Conservation (phyloP, 2,113 vertebrate species). For the Microcebus ravelobensis region DNA sequence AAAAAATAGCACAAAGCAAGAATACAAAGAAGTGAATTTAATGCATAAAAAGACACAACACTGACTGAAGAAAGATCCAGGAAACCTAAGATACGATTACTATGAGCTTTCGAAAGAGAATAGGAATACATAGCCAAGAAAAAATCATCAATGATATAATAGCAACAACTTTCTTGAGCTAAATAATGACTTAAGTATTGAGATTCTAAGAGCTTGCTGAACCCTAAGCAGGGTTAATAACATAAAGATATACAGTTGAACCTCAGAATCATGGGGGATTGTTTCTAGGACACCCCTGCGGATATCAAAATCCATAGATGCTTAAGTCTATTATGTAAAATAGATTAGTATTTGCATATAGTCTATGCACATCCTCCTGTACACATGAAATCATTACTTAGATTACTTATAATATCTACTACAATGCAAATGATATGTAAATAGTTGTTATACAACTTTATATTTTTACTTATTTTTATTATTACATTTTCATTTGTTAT, state of each 20-base stretch:
- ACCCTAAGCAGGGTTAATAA: background rate
- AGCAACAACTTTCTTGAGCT: background rate
- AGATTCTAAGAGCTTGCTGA: slow-evolving; percentile 11
- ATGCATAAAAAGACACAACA: background rate
- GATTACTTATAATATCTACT: background rate
- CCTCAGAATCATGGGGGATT: background rate
- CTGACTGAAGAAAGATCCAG: background rate
- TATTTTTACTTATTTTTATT: background rate
- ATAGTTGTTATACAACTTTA: background rate
- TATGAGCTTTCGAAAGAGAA: background rate
- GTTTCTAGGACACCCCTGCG: background rate
- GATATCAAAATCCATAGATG: background rate
- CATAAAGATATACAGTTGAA: background rate
- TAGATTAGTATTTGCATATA: background rate
- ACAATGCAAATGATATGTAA: background rate
- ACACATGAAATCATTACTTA: background rate
- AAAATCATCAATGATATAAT: background rate
- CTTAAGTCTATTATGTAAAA: background rate
- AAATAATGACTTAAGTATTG: background rate
- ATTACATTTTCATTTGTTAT: background rate
- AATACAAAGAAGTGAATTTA: background rate
- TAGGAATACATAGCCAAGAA: background rate
- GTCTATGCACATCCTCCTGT: background rate
- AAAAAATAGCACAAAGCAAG: background rate
- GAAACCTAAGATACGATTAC: background rate